A percentile compares a stretch with the other conserved stretches of the same genome.
Conservation (phyloP, 1,140 invertebrate genomes). For the Portunus trituberculatus region DNA sequence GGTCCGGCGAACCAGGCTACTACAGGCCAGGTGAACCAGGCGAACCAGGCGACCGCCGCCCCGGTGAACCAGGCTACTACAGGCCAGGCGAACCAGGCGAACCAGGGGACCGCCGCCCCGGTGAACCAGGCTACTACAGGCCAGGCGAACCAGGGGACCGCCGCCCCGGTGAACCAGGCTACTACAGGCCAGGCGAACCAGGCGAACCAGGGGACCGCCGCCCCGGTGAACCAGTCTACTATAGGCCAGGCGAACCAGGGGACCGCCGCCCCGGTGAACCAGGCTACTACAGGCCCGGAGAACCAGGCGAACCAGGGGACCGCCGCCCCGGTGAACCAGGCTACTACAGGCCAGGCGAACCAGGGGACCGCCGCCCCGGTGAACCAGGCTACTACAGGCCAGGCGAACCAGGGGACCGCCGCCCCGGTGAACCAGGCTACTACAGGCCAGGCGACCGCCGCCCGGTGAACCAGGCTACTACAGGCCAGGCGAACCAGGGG, state of each 20-base stretch:
- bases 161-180: slow-evolving; percentile 6
- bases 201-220: not conserved
- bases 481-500: slow-evolving; percentile 54
- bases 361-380: slow-evolving; percentile 30
- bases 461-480: slow-evolving; percentile 45
- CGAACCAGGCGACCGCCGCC: slow-evolving; percentile 7
- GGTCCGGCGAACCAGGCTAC: not conserved
- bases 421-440: slow-evolving; percentile 55
- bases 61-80: not conserved
- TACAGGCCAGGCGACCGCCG: slow-evolving; percentile 31
- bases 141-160: slow-evolving; percentile 36
- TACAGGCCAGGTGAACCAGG: slow-evolving; percentile 36
- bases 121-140: not conserved
- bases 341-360: slow-evolving; percentile 7
- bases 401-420: slow-evolving; percentile 32
- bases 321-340: slow-evolving; percentile 33
- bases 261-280: slow-evolving; percentile 9
- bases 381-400: not conserved
- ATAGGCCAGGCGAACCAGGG: slow-evolving; percentile 6
- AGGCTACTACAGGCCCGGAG: not conserved
- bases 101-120: slow-evolving; percentile 27
- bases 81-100: not conserved
- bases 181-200: slow-evolving; percentile 25
- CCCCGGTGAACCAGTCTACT: not conserved
- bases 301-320: slow-evolving; percentile 39